Conservation (phyloP, 1,140 invertebrate species). For the Belonocnema kinseyi region DNA sequence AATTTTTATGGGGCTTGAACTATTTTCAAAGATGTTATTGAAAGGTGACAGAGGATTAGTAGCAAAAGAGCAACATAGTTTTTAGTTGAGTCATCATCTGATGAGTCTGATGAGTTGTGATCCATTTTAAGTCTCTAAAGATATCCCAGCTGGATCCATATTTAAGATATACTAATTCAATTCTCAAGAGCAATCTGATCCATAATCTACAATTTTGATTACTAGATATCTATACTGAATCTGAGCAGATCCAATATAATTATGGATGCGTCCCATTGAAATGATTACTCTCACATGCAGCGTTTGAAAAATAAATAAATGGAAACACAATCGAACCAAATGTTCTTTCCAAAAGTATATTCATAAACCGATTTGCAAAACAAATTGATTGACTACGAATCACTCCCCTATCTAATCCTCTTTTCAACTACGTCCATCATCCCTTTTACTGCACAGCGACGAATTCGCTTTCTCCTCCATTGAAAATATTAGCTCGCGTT, state of each 20-base stretch:
- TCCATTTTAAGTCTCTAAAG: no score
- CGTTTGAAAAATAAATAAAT: background rate
- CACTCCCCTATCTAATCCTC: constrained; percentile 24
- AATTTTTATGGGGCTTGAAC: background rate
- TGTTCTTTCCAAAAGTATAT: background rate
- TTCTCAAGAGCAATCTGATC: no score
- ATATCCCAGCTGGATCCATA: no score
- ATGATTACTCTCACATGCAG: background rate
- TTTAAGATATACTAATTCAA: no score
- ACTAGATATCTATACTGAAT: no score
- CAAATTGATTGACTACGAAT: constrained; percentile 13
- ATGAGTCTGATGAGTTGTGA: no score
- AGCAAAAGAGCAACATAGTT: no score
- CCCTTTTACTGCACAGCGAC: background rate
- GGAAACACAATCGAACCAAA: background rate
- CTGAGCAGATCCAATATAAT: no score
- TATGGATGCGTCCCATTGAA: background rate
- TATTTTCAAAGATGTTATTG: no score
- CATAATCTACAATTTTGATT: no score
- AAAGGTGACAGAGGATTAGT: no score
- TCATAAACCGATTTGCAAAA: constrained; percentile 19
- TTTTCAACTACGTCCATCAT: constrained; percentile 23
- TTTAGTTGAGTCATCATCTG: no score
- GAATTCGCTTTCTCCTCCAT: constrained; percentile 28
- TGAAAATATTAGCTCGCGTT: constrained; percentile 7